Conservation (phyloP, 2,113 vertebrate species). For the Platichthys stellatus region DNA sequence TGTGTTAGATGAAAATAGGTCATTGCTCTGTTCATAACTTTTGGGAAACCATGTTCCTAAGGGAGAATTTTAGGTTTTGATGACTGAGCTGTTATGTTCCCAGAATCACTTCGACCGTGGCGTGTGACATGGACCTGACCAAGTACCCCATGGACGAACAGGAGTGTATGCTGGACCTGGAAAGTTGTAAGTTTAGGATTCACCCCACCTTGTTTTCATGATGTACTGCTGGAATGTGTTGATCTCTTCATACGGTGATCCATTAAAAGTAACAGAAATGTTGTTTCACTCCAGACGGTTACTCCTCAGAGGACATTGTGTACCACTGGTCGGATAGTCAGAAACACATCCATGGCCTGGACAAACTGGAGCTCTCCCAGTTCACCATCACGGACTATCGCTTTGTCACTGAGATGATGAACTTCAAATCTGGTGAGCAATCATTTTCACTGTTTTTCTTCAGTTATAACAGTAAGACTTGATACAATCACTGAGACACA, state of each 20-base stretch:
- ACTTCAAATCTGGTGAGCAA: conserved; percentile 93
- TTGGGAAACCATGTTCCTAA: too few relatives aligned
- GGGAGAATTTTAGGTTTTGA: neutral
- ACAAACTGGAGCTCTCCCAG: conserved; percentile 95
- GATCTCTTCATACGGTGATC: neutral
- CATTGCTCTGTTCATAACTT: too few relatives aligned
- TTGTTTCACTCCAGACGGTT: conserved; percentile 85
- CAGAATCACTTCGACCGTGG: conserved; percentile 95
- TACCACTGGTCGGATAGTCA: conserved; percentile 99
- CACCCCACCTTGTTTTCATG: neutral
- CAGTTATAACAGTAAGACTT: neutral
- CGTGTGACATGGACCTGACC: conserved; percentile 98
- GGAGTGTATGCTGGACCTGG: conserved; percentile 95
- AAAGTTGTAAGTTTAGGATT: conserved; percentile 90
- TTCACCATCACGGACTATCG: conserved; percentile 96
- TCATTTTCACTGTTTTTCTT: neutral
- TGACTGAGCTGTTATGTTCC: neutral
- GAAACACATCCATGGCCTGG: conserved; percentile 92
- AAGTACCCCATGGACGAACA: conserved; percentile 99
- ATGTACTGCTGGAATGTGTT: neutral
- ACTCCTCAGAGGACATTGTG: conserved; percentile 95
- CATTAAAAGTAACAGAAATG: neutral
- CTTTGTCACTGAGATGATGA: conserved; percentile 93
- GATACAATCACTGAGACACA: neutral
- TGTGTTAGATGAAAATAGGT: too few relatives aligned